Base-by-base conservation (phyloP, 1,140 invertebrate genomes). In the Hypsibius dujardini region DNA sequence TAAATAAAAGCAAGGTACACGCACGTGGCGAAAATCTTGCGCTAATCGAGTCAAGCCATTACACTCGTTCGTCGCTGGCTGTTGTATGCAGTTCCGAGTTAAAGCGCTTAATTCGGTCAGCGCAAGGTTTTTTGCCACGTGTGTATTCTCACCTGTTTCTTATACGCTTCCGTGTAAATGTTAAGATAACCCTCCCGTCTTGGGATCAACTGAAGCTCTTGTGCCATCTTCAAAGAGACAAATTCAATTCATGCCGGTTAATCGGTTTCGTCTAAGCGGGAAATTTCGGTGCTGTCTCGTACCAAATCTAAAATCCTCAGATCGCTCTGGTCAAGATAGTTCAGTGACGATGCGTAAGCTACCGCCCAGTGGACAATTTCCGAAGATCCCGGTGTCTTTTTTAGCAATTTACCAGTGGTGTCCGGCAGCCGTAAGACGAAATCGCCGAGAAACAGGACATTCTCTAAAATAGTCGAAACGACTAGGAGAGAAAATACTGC, bases 181-280 rank as follows among this genome's bases (percentile, higher is more conserved):
- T 67, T 67, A 7, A 67, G 12, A 42, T 67, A 67, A 3, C 42
- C 62, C 42, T 67, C 62, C 42, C 45, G 7, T 42, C 62, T 67
- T 7, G 7, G 7, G 42, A 67, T 42, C 42, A 67, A 67, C 12
- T 67, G 12, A 3, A 67, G 62, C 62, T 67, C 62, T 67, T 67
- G 62, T 67, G 62, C 7, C 62, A 67, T 67, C 62, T 67, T 3
- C 45, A n/a, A n/a, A n/a, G n/a, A n/a, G n/a, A n/a, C n/a, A n/a
- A n/a, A n/a, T n/a, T n/a, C n/a, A n/a, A n/a, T n/a, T n/a, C n/a
- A n/a, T n/a, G n/a, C n/a, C n/a, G n/a, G n/a, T n/a, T n/a, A n/a
- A n/a, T n/a, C n/a, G n/a, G n/a, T n/a, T n/a, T n/a, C n/a, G n/a
- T n/a, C n/a, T n/a, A n/a, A n/a, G n/a, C n/a, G n/a, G n/a, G n/a